Evolutionary conservation across 2,113 vertebrate genomes (phyloP).

Genomic region (Cyprinodon variegatus): DNA sequence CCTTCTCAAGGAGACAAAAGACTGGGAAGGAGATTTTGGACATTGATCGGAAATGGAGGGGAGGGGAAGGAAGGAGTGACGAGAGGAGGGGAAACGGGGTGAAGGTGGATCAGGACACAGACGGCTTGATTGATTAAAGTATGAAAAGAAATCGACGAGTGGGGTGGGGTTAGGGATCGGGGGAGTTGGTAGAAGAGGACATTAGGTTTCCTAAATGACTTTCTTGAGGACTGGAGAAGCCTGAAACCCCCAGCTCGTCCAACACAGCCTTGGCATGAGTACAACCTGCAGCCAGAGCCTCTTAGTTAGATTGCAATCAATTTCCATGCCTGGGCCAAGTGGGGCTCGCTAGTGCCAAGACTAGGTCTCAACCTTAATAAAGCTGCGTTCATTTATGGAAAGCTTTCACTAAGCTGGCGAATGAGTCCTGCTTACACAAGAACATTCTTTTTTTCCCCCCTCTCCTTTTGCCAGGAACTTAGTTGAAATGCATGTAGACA

Average conservation of each 20-base stretch:
- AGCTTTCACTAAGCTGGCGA: constrained; percentile 44
- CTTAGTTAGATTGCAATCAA: constrained; percentile 73
- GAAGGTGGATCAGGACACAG: constrained; percentile 68
- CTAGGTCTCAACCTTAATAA: constrained; percentile 48
- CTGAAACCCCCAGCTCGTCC: constrained; percentile 34
- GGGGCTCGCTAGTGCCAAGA: constrained; percentile 28
- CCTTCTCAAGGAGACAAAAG: constrained; percentile 27
- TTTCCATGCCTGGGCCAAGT: constrained; percentile 59
- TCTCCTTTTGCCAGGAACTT: constrained; percentile 17
- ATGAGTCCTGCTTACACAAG: constrained; percentile 34
- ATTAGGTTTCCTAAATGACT: constrained; percentile 54
- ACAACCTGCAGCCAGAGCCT: constrained; percentile 55
- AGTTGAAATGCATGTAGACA: constrained; percentile 32
- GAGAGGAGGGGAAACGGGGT: constrained; percentile 33
- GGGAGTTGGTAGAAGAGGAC: constrained; percentile 33
- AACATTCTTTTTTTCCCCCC: neutral
- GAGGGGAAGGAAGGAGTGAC: constrained; percentile 5
- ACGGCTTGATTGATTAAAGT: constrained; percentile 72
- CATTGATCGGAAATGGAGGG: constrained; percentile 48
- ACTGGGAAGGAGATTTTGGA: constrained; percentile 35
- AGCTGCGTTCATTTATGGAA: constrained; percentile 49
- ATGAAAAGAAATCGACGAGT: constrained; percentile 54
- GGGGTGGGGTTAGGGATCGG: constrained; percentile 23
- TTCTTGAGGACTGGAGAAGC: constrained; percentile 48
- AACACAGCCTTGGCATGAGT: constrained; percentile 45